Base-by-base conservation (phyloP, 2,113 vertebrate genomes). In the Leiothrix lutea region DNA sequence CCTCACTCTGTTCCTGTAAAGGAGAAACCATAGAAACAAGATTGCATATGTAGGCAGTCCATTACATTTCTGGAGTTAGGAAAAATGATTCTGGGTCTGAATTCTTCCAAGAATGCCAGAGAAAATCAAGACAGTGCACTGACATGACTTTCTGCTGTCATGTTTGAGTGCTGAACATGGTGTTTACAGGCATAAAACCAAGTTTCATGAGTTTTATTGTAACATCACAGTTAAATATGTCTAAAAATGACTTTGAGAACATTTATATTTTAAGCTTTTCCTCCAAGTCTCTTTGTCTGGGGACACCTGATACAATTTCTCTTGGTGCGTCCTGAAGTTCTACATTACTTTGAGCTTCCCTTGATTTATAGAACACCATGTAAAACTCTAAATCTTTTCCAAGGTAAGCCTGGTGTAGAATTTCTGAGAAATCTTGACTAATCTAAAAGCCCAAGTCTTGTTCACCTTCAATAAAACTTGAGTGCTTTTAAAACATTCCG, bases 371-470 rank as follows among this genome's bases (percentile, higher is more conserved):
- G 36, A 33, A 78, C 36, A 71, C 78, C 28, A 53, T 74, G 51
- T 18, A 93, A 90, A 83, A n/a, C 31, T 77, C 90, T 65, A 88
- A 89, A 90, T 26, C 11, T 71, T 78, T 88, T 84, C 65, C 47
- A 81, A 86, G 7, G 15, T 42, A 90, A 18, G 86, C 8, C 48
- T n/a, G 21, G 24, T 64, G n/a, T 51, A 40, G 51, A 83, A 93
- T 88, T 94, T 94, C 93, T 88, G 80, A 66, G 72, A 92, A 92
- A 86, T 80, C 47, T 56, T 90, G 61, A 90, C 74, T 82, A 82
- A 86, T 73, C 69, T 94, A 78, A 92, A 92, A 92, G 38, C 29
- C 51, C 20, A 56, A 60, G 40, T 94, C 28, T 44, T 29, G 14
- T 84, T 95, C 69, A 22, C 28, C 75, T 92, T 56, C 80, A 96